A percentile compares a stretch with the other conserved stretches of the same genome.
Conservation (phyloP, 2,113 vertebrate species). For the Cygnus atratus region DNA sequence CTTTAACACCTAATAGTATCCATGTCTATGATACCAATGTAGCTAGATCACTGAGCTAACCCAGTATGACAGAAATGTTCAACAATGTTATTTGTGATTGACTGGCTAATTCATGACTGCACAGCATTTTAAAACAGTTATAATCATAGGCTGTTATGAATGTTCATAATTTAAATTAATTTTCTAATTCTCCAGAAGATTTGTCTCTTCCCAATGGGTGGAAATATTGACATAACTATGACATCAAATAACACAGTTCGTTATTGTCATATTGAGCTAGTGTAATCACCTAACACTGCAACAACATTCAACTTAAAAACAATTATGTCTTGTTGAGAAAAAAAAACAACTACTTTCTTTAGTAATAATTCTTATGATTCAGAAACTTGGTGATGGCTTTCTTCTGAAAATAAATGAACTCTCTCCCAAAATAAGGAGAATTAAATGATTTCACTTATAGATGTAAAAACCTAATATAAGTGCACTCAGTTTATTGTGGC, state of each 20-base stretch:
- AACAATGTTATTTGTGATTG: neutral
- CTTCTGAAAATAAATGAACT: neutral
- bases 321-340: neutral
- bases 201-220: neutral
- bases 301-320: neutral
- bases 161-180: neutral
- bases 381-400: neutral
- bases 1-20: neutral
- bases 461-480: neutral
- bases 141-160: neutral
- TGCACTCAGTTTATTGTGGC: neutral
- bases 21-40: too few relatives aligned
- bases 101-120: neutral
- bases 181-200: neutral
- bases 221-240: neutral
- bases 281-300: neutral
- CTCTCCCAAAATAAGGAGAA: neutral
- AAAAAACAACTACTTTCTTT: neutral
- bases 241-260: neutral
- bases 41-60: neutral
- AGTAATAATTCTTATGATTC: neutral
- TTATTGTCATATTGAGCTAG: neutral
- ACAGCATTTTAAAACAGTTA: neutral
- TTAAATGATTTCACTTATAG: neutral
- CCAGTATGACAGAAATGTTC: neutral